phyloP scores from a whole-genome alignment of 2,888 invertebrate species.

The Mimas tiliae region DNA sequence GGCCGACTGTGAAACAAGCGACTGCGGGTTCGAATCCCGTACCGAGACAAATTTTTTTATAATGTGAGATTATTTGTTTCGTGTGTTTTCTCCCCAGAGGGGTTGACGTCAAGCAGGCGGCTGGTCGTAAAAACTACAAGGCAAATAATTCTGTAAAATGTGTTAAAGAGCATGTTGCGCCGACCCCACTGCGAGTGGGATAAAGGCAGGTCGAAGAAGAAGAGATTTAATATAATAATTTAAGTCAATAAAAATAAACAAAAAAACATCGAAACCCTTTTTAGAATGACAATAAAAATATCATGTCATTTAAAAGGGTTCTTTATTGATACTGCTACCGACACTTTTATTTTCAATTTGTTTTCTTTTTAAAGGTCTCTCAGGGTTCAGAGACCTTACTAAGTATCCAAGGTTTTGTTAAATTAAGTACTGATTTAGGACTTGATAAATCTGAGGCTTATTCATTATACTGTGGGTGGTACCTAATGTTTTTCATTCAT shows the following conservation, averaged over 20 bases:
- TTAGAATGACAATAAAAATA: not conserved
- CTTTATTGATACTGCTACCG: not conserved
- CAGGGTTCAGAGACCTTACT: conserved; percentile 5
- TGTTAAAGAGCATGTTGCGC: too few species aligned
- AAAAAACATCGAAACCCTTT: not conserved
- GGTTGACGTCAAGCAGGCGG: too few species aligned
- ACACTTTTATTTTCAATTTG: not conserved
- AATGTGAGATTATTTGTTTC: too few species aligned
- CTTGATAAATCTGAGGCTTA: not conserved
- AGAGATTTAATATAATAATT: not conserved
- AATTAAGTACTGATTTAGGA: not conserved
- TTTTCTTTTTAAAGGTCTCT: conserved; percentile 10
- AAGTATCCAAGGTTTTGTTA: not conserved
- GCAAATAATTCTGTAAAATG: too few species aligned
- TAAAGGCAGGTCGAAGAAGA: too few species aligned
- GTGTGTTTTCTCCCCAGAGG: too few species aligned
- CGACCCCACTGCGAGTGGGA: too few species aligned
- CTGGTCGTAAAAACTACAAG: too few species aligned
- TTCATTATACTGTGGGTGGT: not conserved
- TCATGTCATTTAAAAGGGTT: not conserved
- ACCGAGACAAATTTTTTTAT: too few species aligned
- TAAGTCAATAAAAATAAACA: not conserved
- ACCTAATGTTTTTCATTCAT: not conserved
- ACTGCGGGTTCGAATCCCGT: too few species aligned
- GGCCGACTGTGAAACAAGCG: too few species aligned